phyloP scores from a whole-genome alignment of 2,888 invertebrate species.

The Sphinx pinastri region DNA sequence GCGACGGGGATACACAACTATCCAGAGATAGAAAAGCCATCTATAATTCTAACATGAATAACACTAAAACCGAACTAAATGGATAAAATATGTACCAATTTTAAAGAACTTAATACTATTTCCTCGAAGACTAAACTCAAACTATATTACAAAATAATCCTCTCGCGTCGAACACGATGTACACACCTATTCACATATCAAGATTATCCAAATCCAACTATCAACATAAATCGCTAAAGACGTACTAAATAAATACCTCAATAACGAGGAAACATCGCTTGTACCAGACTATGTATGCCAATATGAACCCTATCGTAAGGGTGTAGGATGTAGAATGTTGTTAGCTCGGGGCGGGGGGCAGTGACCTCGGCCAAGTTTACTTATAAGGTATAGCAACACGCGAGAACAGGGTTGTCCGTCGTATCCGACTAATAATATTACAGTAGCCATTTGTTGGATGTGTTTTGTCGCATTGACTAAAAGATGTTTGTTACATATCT shows the following conservation, averaged over 20 bases:
- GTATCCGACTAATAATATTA: constrained; percentile 21
- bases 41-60: too few relatives aligned
- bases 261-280: constrained; percentile 33
- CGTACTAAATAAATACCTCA: constrained; percentile 32
- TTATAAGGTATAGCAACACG: constrained; percentile 43
- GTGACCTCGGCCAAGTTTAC: constrained; percentile 43
- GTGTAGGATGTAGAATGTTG: background rate
- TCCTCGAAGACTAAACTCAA: background rate
- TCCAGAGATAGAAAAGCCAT: too few relatives aligned
- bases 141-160: constrained; percentile 11
- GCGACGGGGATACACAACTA: too few relatives aligned
- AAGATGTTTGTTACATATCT: background rate
- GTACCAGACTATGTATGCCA: background rate
- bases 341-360: constrained; percentile 37
- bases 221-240: constrained; percentile 28
- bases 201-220: constrained; percentile 25
- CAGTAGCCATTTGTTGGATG: background rate
- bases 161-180: constrained; percentile 11
- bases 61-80: too few relatives aligned
- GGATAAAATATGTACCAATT: too few relatives aligned
- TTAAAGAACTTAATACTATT: background rate
- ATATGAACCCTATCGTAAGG: constrained; percentile 6
- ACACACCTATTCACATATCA: constrained; percentile 24
- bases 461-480: background rate
- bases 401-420: constrained; percentile 32